These are phyloP conservation scores for Micronisus gabar DNA, from an alignment of 2,113 vertebrate species.

Conservation along the genomic window DNA sequence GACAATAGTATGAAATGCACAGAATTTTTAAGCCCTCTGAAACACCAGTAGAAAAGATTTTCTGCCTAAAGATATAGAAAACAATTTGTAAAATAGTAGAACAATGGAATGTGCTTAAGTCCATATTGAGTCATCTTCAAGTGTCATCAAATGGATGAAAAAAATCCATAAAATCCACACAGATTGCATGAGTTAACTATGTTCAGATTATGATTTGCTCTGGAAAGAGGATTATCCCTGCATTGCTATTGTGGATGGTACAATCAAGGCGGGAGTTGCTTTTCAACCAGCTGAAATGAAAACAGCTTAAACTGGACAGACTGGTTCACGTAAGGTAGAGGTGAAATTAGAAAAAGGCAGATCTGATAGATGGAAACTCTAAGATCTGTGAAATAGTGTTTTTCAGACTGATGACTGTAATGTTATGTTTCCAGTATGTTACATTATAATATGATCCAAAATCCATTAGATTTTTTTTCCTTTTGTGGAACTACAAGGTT, in stretches of 20 bases:
- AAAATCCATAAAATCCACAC: conserved; percentile 26
- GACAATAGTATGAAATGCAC: not conserved
- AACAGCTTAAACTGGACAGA: conserved; percentile 1
- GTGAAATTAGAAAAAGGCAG: conserved; percentile 13
- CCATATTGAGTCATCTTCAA: conserved; percentile 26
- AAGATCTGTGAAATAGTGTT: not conserved
- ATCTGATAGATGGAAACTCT: not conserved
- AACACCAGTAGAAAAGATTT: not conserved
- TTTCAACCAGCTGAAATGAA: not conserved
- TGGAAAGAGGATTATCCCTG: conserved; percentile 44
- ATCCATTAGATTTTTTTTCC: not conserved
- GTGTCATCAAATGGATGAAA: conserved; percentile 39
- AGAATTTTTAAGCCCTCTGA: conserved; percentile 1
- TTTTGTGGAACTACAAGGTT: not conserved
- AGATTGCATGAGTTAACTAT: conserved; percentile 37
- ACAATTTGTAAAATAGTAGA: conserved; percentile 26
- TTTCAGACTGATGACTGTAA: not conserved
- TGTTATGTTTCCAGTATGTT: not conserved
- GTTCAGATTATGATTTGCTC: conserved; percentile 51
- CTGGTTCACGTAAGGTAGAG: conserved; percentile 7
- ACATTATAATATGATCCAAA: not conserved
- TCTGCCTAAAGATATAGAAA: not conserved
- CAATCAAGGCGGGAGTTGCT: not conserved
- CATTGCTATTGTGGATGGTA: not conserved
- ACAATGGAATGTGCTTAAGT: not conserved